Conservation (phyloP, 2,113 vertebrate genomes). For the Gasterosteus aculeatus region DNA sequence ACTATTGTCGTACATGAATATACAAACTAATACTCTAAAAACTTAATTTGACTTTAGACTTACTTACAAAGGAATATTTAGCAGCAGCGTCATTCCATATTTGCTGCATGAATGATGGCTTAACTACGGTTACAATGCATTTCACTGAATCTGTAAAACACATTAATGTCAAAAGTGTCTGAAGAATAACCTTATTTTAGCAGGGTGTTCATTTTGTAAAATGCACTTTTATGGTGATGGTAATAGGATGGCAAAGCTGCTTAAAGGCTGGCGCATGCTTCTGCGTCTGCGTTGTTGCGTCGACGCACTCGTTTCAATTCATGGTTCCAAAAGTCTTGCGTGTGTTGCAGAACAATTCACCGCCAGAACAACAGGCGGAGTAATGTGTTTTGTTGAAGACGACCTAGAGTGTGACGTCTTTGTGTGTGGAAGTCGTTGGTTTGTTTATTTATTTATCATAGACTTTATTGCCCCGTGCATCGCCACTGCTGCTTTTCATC, state of each 20-base stretch:
- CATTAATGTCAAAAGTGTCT: neutral
- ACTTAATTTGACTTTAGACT: too few relatives aligned
- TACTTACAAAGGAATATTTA: neutral
- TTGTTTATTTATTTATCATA: too few relatives aligned
- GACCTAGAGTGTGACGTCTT: too few relatives aligned
- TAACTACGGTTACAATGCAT: neutral
- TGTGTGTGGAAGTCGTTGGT: too few relatives aligned
- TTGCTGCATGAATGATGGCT: neutral
- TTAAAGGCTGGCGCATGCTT: neutral
- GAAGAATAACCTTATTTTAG: neutral
- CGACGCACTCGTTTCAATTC: too few relatives aligned
- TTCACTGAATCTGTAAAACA: neutral
- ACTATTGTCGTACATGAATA: neutral
- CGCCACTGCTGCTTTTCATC: too few relatives aligned
- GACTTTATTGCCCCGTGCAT: too few relatives aligned
- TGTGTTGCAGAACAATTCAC: too few relatives aligned
- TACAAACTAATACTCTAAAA: neutral
- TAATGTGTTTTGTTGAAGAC: too few relatives aligned
- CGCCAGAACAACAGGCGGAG: too few relatives aligned
- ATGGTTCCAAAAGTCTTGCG: too few relatives aligned
- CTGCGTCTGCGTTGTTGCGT: too few relatives aligned
- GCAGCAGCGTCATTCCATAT: neutral
- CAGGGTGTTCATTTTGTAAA: neutral
- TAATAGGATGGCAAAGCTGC: constrained; percentile 20
- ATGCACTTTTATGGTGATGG: neutral